These are phyloP conservation scores for Cremastobaeus sp. DNA, from an alignment of 2,888 invertebrate species.

Conservation along the genomic window DNA sequence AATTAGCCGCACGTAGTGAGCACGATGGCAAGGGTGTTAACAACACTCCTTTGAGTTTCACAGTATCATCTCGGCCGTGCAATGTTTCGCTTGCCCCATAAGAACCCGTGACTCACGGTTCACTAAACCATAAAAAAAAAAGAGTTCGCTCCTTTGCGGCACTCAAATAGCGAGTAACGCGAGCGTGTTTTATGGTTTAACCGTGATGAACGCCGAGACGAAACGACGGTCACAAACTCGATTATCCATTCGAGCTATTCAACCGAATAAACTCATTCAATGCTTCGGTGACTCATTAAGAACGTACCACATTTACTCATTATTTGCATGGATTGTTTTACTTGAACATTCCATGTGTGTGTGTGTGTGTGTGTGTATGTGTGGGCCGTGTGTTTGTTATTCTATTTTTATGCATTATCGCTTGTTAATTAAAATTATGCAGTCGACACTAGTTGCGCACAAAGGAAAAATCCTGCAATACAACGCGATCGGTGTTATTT, in stretches of 20 bases:
- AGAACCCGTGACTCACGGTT: slow-evolving; percentile 63
- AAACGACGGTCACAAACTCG: slow-evolving; percentile 68
- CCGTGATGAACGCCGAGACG: slow-evolving; percentile 54
- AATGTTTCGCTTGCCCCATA: slow-evolving; percentile 66
- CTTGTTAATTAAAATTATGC: slow-evolving; percentile 1
- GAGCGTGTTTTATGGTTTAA: slow-evolving; percentile 57
- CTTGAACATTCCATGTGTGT: slow-evolving; percentile 26
- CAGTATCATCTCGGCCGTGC: slow-evolving; percentile 71
- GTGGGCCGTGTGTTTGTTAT: slow-evolving; percentile 14
- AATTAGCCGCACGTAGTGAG: slow-evolving; percentile 33
- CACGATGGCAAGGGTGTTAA: slow-evolving; percentile 65
- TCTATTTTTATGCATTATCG: slow-evolving; percentile 14
- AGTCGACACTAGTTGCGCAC: neutral
- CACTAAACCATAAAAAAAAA: slow-evolving; percentile 68
- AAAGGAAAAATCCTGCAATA: too few species aligned
- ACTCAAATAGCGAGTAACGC: slow-evolving; percentile 63
- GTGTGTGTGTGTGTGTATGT: too few species aligned
- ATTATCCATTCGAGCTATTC: slow-evolving; percentile 73
- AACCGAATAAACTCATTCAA: slow-evolving; percentile 68
- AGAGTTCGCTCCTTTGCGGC: slow-evolving; percentile 67
- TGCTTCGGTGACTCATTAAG: slow-evolving; percentile 74
- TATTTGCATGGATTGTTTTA: slow-evolving; percentile 54
- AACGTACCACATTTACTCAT: slow-evolving; percentile 68
- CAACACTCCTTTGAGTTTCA: slow-evolving; percentile 73
- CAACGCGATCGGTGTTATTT: too few species aligned